Conservation (phyloP, 2,113 vertebrate species). For the Origma solitaria region DNA sequence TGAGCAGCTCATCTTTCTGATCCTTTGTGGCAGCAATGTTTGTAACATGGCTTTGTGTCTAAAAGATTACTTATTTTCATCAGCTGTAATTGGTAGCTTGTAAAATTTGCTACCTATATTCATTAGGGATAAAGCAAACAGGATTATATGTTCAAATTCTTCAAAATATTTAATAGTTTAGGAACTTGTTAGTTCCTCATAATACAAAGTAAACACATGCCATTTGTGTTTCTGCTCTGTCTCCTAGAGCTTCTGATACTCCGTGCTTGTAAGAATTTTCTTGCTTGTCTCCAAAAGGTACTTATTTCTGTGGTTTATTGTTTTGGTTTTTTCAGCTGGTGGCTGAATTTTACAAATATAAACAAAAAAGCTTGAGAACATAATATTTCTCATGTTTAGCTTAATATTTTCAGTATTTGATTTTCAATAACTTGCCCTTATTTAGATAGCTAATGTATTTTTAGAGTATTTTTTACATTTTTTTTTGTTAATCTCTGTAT, state of each 20-base stretch:
- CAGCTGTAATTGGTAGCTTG: neutral
- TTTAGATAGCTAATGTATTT: neutral
- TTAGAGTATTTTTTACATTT: neutral
- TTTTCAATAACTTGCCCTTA: neutral
- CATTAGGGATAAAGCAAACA: neutral
- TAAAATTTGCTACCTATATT: neutral
- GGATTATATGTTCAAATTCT: neutral
- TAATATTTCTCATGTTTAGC: neutral
- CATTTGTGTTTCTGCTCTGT: neutral
- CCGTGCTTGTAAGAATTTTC: neutral
- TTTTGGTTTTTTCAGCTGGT: neutral
- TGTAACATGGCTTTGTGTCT: neutral
- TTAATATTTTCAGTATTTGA: neutral
- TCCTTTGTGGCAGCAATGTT: neutral
- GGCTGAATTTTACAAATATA: neutral
- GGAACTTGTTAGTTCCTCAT: neutral
- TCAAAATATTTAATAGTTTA: neutral
- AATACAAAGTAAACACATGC: neutral
- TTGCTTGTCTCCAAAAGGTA: fast-evolving
- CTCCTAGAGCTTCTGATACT: neutral
- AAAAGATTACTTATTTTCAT: neutral
- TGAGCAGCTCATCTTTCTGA: neutral
- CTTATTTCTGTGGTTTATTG: neutral
- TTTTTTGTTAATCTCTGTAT: neutral
- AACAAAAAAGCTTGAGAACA: neutral